A percentile compares a stretch with the other conserved stretches of the same genome.
phyloP scores from a whole-genome alignment of 1,140 invertebrate species.

The Heterodera schachtii region DNA sequence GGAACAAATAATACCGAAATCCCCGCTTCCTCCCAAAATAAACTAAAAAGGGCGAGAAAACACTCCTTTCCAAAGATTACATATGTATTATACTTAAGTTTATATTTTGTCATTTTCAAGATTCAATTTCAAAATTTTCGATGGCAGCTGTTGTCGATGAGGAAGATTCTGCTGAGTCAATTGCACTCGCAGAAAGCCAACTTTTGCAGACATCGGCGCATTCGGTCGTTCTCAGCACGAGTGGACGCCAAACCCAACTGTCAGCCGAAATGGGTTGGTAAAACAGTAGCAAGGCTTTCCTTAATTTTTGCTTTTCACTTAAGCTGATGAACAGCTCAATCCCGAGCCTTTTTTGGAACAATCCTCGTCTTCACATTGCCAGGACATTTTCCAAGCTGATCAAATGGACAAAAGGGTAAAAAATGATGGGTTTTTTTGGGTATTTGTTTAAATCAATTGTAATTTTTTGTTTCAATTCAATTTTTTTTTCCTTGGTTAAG shows the following conservation, averaged over 20 bases:
- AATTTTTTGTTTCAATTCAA: no score
- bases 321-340: not conserved
- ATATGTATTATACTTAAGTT: no score
- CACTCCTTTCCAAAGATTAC: no score
- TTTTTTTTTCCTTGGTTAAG: slow-evolving; percentile 10
- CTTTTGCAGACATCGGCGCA: not conserved
- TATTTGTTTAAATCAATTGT: no score
- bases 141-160: not conserved
- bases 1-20: not conserved
- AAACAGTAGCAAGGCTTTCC: not conserved
- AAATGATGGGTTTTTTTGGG: no score
- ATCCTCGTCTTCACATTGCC: not conserved
- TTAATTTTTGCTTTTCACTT: not conserved
- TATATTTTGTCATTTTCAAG: not conserved
- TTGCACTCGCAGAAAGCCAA: not conserved
- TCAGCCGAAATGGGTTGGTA: not conserved
- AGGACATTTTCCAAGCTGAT: slow-evolving; percentile 1
- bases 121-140: not conserved
- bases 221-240: not conserved
- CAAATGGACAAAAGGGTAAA: slow-evolving; percentile 11
- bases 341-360: not conserved
- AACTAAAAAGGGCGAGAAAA: not conserved
- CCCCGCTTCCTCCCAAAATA: not conserved
- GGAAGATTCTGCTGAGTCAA: not conserved
- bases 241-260: not conserved